These are phyloP conservation scores for Cyclargus thomasi DNA, from an alignment of 1,140 invertebrate genomes.

Conservation along the genomic window DNA sequence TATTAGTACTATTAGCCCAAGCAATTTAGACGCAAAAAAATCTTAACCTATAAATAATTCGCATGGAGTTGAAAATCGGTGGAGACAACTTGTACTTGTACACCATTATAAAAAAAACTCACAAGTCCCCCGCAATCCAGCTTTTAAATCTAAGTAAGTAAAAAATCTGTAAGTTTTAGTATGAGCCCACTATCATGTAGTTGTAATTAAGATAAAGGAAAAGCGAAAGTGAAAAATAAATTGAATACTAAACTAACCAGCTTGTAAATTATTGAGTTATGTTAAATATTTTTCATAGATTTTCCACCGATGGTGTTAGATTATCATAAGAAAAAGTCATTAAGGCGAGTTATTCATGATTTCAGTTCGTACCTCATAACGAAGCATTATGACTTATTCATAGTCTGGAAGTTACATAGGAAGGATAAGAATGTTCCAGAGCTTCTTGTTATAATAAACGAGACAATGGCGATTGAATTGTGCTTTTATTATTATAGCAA, in stretches of 20 bases:
- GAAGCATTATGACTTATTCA: slow-evolving; percentile 67
- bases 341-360: slow-evolving; percentile 39
- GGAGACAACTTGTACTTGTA: too few species aligned
- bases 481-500: neutral
- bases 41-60: too few species aligned
- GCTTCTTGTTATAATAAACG: slow-evolving; percentile 54
- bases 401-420: slow-evolving; percentile 50
- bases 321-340: slow-evolving; percentile 21
- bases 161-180: too few species aligned
- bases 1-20: too few species aligned
- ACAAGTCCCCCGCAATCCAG: too few species aligned
- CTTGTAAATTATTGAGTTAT: neutral
- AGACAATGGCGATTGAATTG: slow-evolving; percentile 39
- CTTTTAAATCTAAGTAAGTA: too few species aligned
- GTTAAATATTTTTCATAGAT: slow-evolving; percentile 7
- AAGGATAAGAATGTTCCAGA: slow-evolving; percentile 47
- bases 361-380: slow-evolving; percentile 62
- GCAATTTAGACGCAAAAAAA: too few species aligned
- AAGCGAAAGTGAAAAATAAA: neutral
- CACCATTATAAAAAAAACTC: too few species aligned
- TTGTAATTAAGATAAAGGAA: too few species aligned
- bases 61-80: too few species aligned
- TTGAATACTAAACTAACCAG: neutral
- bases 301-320: slow-evolving; percentile 17
- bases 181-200: too few species aligned